Evolutionary conservation across 1,140 invertebrate species (phyloP), one percentile per base, ranked within the genome.

Genomic region (Heliconius eleuchia): DNA sequence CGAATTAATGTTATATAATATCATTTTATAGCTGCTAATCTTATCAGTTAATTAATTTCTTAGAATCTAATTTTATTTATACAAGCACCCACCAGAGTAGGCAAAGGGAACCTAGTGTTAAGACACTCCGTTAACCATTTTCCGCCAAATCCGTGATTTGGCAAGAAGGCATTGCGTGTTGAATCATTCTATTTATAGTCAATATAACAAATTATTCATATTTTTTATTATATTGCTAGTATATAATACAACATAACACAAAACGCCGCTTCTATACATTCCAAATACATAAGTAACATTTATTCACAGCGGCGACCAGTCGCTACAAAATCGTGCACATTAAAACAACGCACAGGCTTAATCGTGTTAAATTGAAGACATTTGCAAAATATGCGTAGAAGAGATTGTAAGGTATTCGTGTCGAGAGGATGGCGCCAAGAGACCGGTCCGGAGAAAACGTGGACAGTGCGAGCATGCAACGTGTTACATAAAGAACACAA

Each of bases 401-500:
- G 78, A 79, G 73, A 79, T 79, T 79, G 78, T 79, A 60, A 73
- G 77, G 77, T 73, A 80, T 83, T 71, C 73, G 76, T 78, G 79
- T 73, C 82, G 79, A 39, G 74, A 73, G 76, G 79, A 76, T 79
- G 82, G 77, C 79, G 82, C 79, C 71, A 78, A 39, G 70, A 42
- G 78, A 83, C 78, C 78, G 82, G 82, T 39, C 78, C 70, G 75
- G 82, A 80, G 79, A 82, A 83, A 84, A 81, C 78, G 76, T 74
- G 74, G 55, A 66, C 57, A 23, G 46, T 73, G 71, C 55, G 78
- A 50, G 70, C 42, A 76, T 57, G 70, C 55, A 77, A 66, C 19
- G 73, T 52, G 78, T 85, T 85, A 85, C 82, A 81, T 84, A 85
- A 85, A 84, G 71, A 80, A 73, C 79, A 81, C 77, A 85, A 84